These are phyloP conservation scores for Neoniphon sammara DNA, from an alignment of 2,797 vertebrate species.

Conservation along the genomic window DNA sequence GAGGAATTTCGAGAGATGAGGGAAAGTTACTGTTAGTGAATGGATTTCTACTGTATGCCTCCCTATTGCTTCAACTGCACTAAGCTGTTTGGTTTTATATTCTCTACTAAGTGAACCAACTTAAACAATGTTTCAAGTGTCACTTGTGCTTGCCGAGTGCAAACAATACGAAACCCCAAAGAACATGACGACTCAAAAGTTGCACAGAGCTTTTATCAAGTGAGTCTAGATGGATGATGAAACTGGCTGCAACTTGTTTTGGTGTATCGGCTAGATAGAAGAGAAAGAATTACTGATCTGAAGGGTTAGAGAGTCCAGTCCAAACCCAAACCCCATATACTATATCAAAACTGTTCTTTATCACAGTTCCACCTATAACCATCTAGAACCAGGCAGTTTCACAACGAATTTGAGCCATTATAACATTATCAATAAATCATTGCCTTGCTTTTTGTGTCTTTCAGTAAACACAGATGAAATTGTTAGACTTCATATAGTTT, in stretches of 20 bases:
- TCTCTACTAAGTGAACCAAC: constrained; percentile 5
- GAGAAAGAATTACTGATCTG: constrained; percentile 33
- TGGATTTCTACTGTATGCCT: neutral
- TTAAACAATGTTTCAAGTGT: constrained; percentile 3
- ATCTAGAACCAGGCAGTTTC: neutral
- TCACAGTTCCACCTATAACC: neutral
- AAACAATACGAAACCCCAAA: constrained; percentile 28
- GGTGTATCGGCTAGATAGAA: constrained; percentile 20
- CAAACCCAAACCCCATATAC: constrained; percentile 2
- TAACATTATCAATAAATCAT: neutral
- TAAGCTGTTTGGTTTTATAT: neutral
- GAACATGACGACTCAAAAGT: constrained; percentile 44
- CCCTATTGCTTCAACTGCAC: neutral
- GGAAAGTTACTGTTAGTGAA: neutral
- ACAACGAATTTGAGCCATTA: neutral
- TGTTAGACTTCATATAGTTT: neutral
- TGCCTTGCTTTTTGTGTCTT: neutral
- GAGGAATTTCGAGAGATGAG: neutral
- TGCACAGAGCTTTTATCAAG: constrained; percentile 43
- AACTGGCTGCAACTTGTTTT: constrained; percentile 62
- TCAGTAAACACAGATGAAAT: neutral
- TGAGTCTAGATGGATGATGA: constrained; percentile 59
- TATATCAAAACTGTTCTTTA: neutral
- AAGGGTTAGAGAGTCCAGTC: constrained; percentile 10
- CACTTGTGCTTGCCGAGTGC: constrained; percentile 12